Percentiles rank a stretch among this genome's conserved stretches.
These are phyloP conservation scores for Lytechinus variegatus DNA, from an alignment of 35 echinoderm and acorn worm species.

Conservation along the genomic window DNA sequence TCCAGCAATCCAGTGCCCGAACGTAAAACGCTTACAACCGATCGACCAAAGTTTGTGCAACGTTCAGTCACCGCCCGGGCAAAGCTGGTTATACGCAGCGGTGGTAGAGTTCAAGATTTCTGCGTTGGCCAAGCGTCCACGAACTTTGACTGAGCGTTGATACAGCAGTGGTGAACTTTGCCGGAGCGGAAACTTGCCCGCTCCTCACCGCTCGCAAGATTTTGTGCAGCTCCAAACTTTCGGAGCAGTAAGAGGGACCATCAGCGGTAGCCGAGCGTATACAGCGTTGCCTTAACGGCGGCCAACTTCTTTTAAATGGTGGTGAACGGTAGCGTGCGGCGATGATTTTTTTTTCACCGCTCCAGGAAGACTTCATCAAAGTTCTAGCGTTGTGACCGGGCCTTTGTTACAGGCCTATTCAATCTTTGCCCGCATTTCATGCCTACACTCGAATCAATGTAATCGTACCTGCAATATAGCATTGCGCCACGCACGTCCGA, in stretches of 20 bases:
- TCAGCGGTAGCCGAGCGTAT: background rate
- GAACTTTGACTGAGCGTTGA: no score
- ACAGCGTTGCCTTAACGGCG: no score
- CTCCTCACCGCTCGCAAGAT: constrained; percentile 27
- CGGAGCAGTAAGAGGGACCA: constrained; percentile 45
- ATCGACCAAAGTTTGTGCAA: constrained; percentile 33
- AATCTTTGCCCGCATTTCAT: no score
- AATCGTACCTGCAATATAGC: no score
- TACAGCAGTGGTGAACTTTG: background rate
- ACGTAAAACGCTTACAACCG: constrained; percentile 33
- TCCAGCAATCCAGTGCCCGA: constrained; percentile 32
- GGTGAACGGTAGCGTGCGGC: constrained; percentile 27
- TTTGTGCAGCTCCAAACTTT: constrained; percentile 25
- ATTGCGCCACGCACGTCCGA: no score
- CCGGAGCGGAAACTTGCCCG: background rate
- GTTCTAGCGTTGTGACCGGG: background rate
- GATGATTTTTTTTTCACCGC: background rate
- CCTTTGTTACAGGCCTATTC: no score
- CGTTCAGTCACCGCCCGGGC: constrained; percentile 37
- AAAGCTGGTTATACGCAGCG: no score
- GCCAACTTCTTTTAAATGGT: no score
- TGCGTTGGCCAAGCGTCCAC: no score
- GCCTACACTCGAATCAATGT: no score
- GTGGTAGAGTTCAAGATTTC: no score
- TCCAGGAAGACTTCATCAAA: background rate